Evolutionary conservation across 2,113 vertebrate genomes (phyloP).

Genomic region (Centropus unirufus): DNA sequence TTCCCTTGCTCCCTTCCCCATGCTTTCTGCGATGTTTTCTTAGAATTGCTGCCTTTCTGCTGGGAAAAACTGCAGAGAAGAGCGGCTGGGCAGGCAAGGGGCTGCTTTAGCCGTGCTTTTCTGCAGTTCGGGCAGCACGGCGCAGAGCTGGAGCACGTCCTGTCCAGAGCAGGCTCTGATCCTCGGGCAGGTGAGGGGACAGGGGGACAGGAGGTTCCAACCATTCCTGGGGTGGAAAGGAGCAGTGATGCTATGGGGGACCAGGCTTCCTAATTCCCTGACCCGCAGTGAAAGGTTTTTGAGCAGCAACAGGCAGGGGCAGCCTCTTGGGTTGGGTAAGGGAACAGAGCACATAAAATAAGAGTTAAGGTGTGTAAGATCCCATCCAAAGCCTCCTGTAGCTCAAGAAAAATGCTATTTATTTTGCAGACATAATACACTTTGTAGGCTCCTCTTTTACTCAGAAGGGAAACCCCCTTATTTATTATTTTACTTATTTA

Average conservation of each 20-base stretch:
- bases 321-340: rapidly evolving
- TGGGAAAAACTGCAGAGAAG: background rate
- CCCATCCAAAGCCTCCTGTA: background rate
- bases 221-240: background rate
- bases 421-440: background rate
- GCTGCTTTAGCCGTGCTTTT: rapidly evolving
- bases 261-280: background rate
- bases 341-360: rapidly evolving
- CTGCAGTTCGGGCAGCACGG: rapidly evolving
- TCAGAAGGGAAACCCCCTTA: background rate
- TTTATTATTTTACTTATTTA: constrained; percentile 1
- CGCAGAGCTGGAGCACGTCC: rapidly evolving
- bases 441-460: background rate
- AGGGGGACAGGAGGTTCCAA: background rate
- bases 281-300: background rate
- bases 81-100: background rate
- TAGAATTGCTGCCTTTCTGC: background rate
- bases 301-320: background rate
- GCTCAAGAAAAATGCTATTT: background rate
- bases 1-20: background rate
- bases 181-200: background rate
- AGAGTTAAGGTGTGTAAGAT: background rate
- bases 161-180: background rate
- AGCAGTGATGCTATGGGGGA: background rate
- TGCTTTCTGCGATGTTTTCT: background rate